Evolutionary conservation across 1,140 invertebrate genomes (phyloP).

Genomic region (Drosophila lacteicornis): DNA sequence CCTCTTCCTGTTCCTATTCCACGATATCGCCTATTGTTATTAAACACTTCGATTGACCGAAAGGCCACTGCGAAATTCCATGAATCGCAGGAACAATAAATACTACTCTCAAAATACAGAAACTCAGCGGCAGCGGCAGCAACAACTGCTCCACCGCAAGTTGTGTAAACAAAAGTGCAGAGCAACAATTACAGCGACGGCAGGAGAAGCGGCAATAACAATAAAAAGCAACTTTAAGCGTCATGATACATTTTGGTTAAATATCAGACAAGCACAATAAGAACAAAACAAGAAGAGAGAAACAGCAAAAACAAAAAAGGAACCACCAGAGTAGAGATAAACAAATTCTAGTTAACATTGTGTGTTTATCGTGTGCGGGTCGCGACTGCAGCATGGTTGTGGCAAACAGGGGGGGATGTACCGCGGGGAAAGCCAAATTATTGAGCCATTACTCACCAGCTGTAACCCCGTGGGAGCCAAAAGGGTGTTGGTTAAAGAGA

Average conservation of each 20-base stretch:
- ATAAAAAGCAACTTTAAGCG: slow-evolving; percentile 66
- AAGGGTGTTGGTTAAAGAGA: not conserved
- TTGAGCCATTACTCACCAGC: slow-evolving; percentile 78
- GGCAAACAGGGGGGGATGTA: not conserved
- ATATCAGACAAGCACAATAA: slow-evolving; percentile 65
- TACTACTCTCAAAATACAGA: slow-evolving; percentile 61
- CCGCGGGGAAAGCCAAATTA: slow-evolving; percentile 63
- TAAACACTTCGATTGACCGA: slow-evolving; percentile 63
- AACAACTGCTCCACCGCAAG: slow-evolving; percentile 51
- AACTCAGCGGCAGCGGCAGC: slow-evolving; percentile 6
- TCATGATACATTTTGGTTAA: slow-evolving; percentile 80
- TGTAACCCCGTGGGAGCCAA: slow-evolving; percentile 32
- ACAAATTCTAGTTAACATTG: slow-evolving; percentile 81
- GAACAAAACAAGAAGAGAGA: slow-evolving; percentile 22
- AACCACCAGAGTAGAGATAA: slow-evolving; percentile 70
- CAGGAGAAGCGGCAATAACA: slow-evolving; percentile 40
- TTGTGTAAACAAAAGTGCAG: slow-evolving; percentile 77
- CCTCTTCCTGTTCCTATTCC: slow-evolving; percentile 8
- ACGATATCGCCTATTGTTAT: slow-evolving; percentile 42
- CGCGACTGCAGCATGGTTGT: slow-evolving; percentile 20
- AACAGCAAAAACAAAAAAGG: slow-evolving; percentile 11
- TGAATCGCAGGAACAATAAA: slow-evolving; percentile 79
- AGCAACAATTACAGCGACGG: slow-evolving; percentile 40
- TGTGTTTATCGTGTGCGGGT: slow-evolving; percentile 61
- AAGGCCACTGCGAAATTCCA: slow-evolving; percentile 56